Conservation (phyloP, 2,888 invertebrate species). For the Nomada hirtipes region DNA sequence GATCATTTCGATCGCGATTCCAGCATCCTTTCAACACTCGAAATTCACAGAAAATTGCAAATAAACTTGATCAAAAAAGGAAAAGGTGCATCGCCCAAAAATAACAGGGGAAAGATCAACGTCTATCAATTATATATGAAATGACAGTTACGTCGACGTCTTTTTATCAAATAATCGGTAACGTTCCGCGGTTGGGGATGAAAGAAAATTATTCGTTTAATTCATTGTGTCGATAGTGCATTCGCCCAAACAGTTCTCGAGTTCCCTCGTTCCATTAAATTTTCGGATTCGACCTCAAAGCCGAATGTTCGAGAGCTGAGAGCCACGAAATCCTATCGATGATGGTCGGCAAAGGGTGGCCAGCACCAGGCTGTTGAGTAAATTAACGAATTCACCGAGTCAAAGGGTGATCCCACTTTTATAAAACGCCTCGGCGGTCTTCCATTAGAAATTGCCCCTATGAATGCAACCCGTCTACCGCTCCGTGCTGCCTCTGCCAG, state of each 20-base stretch:
- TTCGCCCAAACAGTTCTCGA: constrained; percentile 24
- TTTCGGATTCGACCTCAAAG: constrained; percentile 42
- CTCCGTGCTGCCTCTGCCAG: not conserved
- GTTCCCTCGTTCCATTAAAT: constrained; percentile 39
- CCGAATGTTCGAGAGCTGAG: not conserved
- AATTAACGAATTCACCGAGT: constrained; percentile 33
- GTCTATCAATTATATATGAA: not conserved
- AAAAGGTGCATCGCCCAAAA: no score
- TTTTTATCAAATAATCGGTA: constrained; percentile 23
- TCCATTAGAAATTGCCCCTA: not conserved
- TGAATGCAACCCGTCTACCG: not conserved
- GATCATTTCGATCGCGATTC: not conserved
- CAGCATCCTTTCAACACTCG: not conserved
- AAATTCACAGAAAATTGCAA: no score
- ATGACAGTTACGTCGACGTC: not conserved
- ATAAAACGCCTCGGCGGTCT: not conserved
- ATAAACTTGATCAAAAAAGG: no score
- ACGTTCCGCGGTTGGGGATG: not conserved
- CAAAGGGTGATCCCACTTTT: constrained; percentile 18
- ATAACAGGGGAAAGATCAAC: no score
- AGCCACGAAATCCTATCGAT: constrained; percentile 7
- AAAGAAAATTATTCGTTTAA: constrained; percentile 37
- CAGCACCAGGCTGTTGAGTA: not conserved
- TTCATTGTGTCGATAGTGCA: constrained; percentile 9
- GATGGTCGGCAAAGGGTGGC: not conserved